Percentiles rank a stretch among this genome's conserved stretches.
These are phyloP conservation scores for Piaya cayana DNA, from an alignment of 2,113 vertebrate genomes.

Conservation along the genomic window DNA sequence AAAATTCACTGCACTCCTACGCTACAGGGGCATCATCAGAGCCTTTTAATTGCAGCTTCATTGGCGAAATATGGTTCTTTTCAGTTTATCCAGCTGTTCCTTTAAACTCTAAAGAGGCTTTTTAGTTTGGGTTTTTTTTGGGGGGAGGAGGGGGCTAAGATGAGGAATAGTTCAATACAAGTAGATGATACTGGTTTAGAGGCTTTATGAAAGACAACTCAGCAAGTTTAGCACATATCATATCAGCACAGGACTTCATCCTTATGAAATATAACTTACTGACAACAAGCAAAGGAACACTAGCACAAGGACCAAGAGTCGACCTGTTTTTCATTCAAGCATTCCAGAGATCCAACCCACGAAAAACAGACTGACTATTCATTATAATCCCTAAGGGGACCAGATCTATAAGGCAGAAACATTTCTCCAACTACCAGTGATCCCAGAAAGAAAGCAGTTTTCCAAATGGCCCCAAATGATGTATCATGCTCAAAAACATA, in stretches of 20 bases:
- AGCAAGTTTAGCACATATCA: neutral
- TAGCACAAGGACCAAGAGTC: neutral
- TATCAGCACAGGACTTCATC: neutral
- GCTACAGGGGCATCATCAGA: neutral
- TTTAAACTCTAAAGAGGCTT: neutral
- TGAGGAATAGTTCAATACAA: neutral
- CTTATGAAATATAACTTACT: neutral
- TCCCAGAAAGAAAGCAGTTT: neutral
- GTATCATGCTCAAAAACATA: neutral
- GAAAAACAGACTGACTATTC: neutral
- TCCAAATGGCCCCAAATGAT: neutral
- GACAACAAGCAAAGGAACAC: neutral
- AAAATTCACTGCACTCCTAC: neutral
- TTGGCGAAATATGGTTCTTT: neutral
- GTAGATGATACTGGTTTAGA: neutral
- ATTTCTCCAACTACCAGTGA: neutral
- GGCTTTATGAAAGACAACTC: neutral
- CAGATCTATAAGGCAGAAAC: neutral
- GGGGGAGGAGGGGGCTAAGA: neutral
- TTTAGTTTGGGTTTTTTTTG: neutral
- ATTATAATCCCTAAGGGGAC: neutral
- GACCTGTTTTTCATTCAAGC: neutral
- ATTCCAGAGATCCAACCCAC: neutral
- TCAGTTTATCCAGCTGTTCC: neutral
- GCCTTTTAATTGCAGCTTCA: neutral